Evolutionary conservation across 2,113 vertebrate species (phyloP).

Genomic region (Ahaetulla prasina): DNA sequence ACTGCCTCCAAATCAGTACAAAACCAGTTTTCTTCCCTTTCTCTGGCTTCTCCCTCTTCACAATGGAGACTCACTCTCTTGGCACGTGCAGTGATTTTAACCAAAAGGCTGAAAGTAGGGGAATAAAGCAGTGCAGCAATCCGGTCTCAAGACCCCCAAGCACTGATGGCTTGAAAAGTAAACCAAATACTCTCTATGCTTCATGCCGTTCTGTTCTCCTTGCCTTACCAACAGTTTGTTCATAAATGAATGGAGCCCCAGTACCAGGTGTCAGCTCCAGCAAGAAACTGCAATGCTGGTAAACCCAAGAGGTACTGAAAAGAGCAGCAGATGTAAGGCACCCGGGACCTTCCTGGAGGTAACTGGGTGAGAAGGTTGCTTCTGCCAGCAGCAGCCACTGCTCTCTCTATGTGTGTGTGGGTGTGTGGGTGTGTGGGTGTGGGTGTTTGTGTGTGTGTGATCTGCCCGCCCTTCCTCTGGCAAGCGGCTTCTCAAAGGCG

Average conservation of each 20-base stretch:
- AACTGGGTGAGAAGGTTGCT: slow-evolving; percentile 57
- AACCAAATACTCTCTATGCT: not conserved
- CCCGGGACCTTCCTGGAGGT: slow-evolving; percentile 54
- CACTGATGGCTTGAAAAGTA: not conserved
- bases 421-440: not conserved
- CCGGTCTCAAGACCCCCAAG: not conserved
- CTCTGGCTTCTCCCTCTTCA: not conserved
- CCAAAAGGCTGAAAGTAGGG: not conserved
- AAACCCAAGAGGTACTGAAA: slow-evolving; percentile 44
- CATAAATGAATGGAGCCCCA: slow-evolving; percentile 55
- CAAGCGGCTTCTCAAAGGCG: not conserved
- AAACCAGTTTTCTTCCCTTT: not conserved
- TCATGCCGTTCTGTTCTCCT: not conserved
- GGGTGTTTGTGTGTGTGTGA: slow-evolving; percentile 38
- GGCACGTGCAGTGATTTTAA: not conserved
- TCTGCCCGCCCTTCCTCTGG: slow-evolving; percentile 35
- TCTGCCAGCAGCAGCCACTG: slow-evolving; percentile 53
- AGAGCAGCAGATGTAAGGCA: slow-evolving; percentile 55
- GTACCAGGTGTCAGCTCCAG: slow-evolving; percentile 56
- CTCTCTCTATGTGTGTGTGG: slow-evolving; percentile 38
- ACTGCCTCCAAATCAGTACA: not conserved
- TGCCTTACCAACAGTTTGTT: not conserved
- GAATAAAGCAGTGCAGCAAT: not conserved
- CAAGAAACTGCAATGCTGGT: slow-evolving; percentile 57
- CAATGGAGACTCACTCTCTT: not conserved